A percentile compares a stretch with the other conserved stretches of the same genome.
These are phyloP conservation scores for Lysandra coridon DNA, from an alignment of 2,888 invertebrate genomes.

Conservation along the genomic window DNA sequence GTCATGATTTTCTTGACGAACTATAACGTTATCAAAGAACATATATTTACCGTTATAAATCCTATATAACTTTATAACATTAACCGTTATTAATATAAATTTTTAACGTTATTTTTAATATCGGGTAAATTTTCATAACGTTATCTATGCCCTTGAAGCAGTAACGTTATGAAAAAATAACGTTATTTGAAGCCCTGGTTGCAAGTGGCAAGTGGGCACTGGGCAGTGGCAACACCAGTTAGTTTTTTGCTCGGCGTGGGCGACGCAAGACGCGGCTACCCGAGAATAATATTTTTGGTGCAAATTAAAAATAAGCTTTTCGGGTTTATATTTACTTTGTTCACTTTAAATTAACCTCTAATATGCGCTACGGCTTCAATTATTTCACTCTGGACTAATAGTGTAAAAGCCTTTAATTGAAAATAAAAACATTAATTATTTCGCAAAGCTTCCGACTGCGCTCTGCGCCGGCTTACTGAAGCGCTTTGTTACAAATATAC, in stretches of 20 bases:
- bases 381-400: neutral
- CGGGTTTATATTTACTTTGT: conserved; percentile 9
- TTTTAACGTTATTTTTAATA: too few species aligned
- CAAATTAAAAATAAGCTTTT: neutral
- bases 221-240: too few species aligned
- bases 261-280: neutral
- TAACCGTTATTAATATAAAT: too few species aligned
- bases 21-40: too few species aligned
- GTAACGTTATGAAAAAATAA: too few species aligned
- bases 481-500: conserved; percentile 23
- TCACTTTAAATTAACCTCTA: neutral
- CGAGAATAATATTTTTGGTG: neutral
- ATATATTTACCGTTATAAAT: too few species aligned
- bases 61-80: too few species aligned
- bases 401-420: neutral
- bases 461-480: conserved; percentile 11
- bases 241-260: conserved; percentile 27
- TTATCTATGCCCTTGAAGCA: too few species aligned
- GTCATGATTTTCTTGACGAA: too few species aligned
- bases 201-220: too few species aligned
- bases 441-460: neutral
- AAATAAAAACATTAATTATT: neutral
- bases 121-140: too few species aligned
- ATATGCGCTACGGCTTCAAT: neutral
- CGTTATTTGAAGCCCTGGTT: too few species aligned